Base-by-base conservation (phyloP, 1,140 invertebrate genomes). In the Saxidomus purpurata region DNA sequence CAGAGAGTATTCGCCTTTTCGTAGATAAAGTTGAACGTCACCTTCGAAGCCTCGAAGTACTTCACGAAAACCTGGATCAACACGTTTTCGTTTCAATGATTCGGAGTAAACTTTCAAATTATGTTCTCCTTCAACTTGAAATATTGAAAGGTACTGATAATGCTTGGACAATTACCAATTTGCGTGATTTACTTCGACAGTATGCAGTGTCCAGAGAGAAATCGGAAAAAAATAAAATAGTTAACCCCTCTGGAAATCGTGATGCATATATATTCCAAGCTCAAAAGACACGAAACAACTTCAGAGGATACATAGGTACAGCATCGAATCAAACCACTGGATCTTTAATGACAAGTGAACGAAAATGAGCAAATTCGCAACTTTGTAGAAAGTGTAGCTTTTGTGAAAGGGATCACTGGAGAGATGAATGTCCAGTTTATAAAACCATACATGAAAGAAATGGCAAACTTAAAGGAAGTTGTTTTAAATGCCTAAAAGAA, bases 71-170 rank as follows among this genome's bases (percentile, higher is more conserved):
- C 43, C n/a, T 77, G n/a, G 74, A 77, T 77, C 74, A 77, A 25
- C 36, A 59, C n/a, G 47, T 80, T 1, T 80, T 80, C 43, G 77
- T 80, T 34, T 80, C 43, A 55, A 80, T 80, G 77, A 80, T 80
- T 80, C 77, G 77, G 28, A 80, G 28, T 17, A 80, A 80, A 59
- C 52, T 80, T 9, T 47, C 77, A 34, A 55, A 40, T 52, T 43
- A 80, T 36, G 77, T 80, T 17, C 47, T 80, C 6, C 11, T 80
- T 11, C 77, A 80, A 31, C 47, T 80, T 15, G 47, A 80, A 80
- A 80, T 80, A 31, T n/a, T 9, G 52, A 80, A 55, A 80, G 47
- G 77, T 52, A 19, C 31, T 4, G 43, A 55, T 6, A 55, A 59
- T 1, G 28, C 6, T 8, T 80, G 77, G 31, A 52, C 43, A 80